These are phyloP conservation scores for Corythaixoides concolor DNA, from an alignment of 2,113 vertebrate species.

Conservation along the genomic window DNA sequence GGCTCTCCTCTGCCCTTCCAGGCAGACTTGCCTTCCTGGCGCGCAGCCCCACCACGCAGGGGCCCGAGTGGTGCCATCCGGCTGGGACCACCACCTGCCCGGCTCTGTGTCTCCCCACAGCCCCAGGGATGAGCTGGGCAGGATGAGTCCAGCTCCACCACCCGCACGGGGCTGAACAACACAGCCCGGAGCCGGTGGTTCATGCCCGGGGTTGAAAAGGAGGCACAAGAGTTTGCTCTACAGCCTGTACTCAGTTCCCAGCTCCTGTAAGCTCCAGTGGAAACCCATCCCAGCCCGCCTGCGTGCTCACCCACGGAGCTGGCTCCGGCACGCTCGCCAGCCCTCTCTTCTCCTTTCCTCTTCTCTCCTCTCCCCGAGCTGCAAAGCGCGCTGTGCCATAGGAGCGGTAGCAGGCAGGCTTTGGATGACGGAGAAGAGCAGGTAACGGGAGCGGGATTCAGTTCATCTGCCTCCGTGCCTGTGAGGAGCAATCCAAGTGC, in stretches of 20 bases:
- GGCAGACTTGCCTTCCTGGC: background rate
- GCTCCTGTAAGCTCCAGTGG: background rate
- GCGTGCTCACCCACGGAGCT: background rate
- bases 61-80: accelerated
- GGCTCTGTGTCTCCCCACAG: no score
- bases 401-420: background rate
- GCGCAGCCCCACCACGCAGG: background rate
- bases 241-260: background rate
- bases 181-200: background rate
- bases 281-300: background rate
- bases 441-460: background rate
- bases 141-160: background rate
- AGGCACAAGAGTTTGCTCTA: background rate
- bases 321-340: background rate
- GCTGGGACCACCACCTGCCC: accelerated
- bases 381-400: accelerated
- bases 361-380: background rate
- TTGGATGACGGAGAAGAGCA: background rate
- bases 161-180: accelerated
- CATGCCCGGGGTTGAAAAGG: background rate
- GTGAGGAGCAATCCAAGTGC: background rate
- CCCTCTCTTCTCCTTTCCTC: no score
- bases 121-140: background rate
- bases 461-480: background rate
- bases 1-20: background rate